Evolutionary conservation across 2,888 invertebrate species (phyloP).

Genomic region (Caenorhabditis drosophilae): DNA sequence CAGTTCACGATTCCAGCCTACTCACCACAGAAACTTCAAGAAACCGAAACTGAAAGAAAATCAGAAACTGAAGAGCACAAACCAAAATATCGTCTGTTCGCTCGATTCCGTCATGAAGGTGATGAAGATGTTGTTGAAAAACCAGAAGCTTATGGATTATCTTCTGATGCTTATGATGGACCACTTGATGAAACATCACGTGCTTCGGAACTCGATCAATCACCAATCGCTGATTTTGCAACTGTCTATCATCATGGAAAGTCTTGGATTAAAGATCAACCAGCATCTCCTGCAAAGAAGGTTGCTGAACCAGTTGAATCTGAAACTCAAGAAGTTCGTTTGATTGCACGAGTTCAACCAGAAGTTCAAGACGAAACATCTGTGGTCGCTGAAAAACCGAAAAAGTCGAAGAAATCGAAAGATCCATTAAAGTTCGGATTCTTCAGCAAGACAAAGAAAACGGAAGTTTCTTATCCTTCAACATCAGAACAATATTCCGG

Average conservation of each 20-base stretch:
- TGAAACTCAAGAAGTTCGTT: constrained; percentile 16
- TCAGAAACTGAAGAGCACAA: background rate
- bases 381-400: constrained; percentile 10
- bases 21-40: constrained; percentile 5
- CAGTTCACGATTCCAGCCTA: constrained; percentile 12
- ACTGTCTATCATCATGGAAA: constrained; percentile 38
- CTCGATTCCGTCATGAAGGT: background rate
- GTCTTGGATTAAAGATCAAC: constrained; percentile 21
- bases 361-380: constrained; percentile 9
- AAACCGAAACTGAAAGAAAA: background rate
- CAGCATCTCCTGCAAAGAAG: constrained; percentile 2
- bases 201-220: constrained; percentile 12
- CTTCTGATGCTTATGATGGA: constrained; percentile 25
- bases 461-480: constrained; percentile 3
- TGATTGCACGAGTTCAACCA: constrained; percentile 32
- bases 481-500: constrained; percentile 18
- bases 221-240: constrained; percentile 20
- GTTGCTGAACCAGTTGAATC: constrained; percentile 12
- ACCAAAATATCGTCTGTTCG: background rate
- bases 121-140: constrained; percentile 20
- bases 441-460: background rate
- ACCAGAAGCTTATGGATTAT: constrained; percentile 15
- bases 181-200: constrained; percentile 20
- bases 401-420: constrained; percentile 11
- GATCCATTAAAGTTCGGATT: constrained; percentile 9